Percentiles rank a stretch among this genome's conserved stretches.
phyloP scores from a whole-genome alignment of 2,888 invertebrate genomes.

The Dryadula phaetusa region DNA sequence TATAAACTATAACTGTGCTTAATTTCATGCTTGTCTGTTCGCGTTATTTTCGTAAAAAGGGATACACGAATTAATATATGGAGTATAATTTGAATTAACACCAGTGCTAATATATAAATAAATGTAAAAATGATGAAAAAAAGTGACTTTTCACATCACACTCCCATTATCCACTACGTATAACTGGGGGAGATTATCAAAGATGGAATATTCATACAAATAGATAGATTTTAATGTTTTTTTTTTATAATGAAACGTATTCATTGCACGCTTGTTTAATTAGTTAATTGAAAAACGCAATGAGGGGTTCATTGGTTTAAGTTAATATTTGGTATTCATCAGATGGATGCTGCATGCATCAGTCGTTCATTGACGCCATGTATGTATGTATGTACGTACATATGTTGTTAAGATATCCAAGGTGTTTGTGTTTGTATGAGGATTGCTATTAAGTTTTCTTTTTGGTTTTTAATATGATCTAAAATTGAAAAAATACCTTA shows the following conservation, averaged over 20 bases:
- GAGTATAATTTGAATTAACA: no score
- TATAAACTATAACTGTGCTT: no score
- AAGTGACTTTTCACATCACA: no score
- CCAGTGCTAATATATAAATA: no score
- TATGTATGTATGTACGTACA: not conserved
- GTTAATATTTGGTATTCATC: slow-evolving; percentile 26
- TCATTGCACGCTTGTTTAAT: slow-evolving; percentile 24
- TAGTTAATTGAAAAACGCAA: slow-evolving; percentile 28
- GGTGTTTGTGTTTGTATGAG: not conserved
- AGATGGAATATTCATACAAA: no score
- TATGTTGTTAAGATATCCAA: not conserved
- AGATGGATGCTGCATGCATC: not conserved
- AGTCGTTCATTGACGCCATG: not conserved
- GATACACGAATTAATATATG: no score
- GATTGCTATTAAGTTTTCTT: not conserved
- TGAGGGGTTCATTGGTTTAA: slow-evolving; percentile 6
- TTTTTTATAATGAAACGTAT: slow-evolving; percentile 12
- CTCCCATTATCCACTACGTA: not conserved
- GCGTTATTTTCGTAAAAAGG: no score
- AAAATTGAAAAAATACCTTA: no score
- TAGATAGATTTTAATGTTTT: no score
- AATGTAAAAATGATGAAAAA: no score
- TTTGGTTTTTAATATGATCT: not conserved
- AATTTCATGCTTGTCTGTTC: no score
- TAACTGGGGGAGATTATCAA: not conserved